A percentile compares a stretch with the other conserved stretches of the same genome.
Evolutionary conservation across 2,888 invertebrate genomes (phyloP).

Genomic region (Ceriagrion tenellum): DNA sequence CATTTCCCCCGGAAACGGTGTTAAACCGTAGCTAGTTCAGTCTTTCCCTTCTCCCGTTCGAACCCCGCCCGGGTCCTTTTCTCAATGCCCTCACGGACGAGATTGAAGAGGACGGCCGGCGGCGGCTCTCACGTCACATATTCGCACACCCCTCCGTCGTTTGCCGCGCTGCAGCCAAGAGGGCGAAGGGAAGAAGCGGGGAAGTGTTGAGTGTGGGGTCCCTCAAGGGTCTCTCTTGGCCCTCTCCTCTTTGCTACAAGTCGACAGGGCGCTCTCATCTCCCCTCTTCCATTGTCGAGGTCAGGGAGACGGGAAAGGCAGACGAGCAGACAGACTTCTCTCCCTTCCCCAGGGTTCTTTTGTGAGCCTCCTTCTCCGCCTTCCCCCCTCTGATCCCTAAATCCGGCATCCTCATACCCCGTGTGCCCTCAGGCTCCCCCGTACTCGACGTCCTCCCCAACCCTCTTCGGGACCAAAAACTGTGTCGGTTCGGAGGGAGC

Average conservation of each 20-base stretch:
- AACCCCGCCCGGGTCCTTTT: background rate
- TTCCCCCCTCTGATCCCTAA: too few species aligned
- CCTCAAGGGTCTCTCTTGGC: background rate
- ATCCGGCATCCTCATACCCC: too few species aligned
- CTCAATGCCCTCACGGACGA: too few species aligned
- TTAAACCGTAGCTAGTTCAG: too few species aligned
- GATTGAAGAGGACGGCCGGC: too few species aligned
- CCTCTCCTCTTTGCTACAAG: background rate
- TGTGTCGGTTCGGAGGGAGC: background rate
- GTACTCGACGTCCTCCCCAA: background rate
- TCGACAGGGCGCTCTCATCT: background rate
- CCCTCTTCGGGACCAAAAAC: background rate
- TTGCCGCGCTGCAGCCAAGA: background rate
- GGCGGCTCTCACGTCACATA: background rate
- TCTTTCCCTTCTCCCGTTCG: background rate
- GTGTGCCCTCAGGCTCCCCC: background rate
- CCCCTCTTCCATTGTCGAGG: constrained; percentile 62
- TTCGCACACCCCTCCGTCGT: constrained; percentile 8
- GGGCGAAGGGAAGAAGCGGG: background rate
- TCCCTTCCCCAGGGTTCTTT: background rate
- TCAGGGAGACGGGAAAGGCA: constrained; percentile 47
- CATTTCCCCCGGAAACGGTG: too few species aligned
- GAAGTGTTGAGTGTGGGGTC: background rate
- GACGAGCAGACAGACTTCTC: background rate
- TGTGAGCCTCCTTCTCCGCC: background rate